Evolutionary conservation across 2,888 invertebrate genomes (phyloP), one percentile per base, ranked within the genome.

Genomic region (Eristalinus aeneus): DNA sequence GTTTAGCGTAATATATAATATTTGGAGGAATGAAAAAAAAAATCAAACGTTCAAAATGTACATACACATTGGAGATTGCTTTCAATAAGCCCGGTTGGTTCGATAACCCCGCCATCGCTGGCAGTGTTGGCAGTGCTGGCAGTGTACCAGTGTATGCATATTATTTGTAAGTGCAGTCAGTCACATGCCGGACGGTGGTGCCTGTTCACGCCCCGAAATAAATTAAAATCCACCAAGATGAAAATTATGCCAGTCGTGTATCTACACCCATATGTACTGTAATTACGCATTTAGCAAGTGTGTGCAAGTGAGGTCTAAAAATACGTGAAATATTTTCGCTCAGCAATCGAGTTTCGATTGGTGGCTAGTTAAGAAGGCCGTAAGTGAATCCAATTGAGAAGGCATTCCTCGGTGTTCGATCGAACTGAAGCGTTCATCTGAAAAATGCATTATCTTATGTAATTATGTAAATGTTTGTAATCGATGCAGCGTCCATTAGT

Each of bases 251-350:
- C 65, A 71, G 64, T 23, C 76, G 81, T 69, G 71, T 72, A 36
- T 12, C 36, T 65, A 56, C 65, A 68, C 53, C 46, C 46, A 46
- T 46, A 46, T 46, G 46, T 54, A 34, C 54, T 77, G 73, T 82
- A 86, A 86, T 86, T 82, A 86, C 65, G 77, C 74, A 78, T 86
- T 86, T 86, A 86, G 82, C 86, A 82, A 86, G 81, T 86, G 86
- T 71, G 86, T 82, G 82, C 86, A 82, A 86, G 67, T 77, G 82
- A 73, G 68, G 63, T 86, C 81, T 81, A 86, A 77, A 86, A 81
- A 76, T 80, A 85, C 73, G 54, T 27, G 56, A 80, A 64, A 67
- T 61, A 31, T 72, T 54, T 81, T 72, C 61, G 67, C 77, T 77
- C 63, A 27, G 68, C 82, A 77, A 86, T 77, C 61, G 74, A 31